Evolutionary conservation across 2,113 vertebrate species (phyloP).

Genomic region (Gasterosteus aculeatus): DNA sequence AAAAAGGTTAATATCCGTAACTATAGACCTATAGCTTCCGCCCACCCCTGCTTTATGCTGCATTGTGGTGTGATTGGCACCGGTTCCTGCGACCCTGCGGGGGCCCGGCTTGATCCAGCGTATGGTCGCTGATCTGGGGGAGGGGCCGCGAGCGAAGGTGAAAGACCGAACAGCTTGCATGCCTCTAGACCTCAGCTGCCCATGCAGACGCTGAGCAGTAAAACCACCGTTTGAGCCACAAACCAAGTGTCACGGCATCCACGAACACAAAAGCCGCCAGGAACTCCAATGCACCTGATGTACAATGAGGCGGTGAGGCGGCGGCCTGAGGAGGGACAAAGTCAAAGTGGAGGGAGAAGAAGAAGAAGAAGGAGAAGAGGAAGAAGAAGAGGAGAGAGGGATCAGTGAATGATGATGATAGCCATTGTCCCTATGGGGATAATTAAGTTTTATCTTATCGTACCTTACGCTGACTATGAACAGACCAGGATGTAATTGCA

Average conservation of each 20-base stretch:
- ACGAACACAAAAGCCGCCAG: constrained; percentile 37
- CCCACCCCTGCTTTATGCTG: constrained; percentile 17
- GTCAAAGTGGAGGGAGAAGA: constrained; percentile 28
- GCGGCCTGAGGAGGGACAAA: constrained; percentile 10
- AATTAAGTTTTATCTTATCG: constrained; percentile 65
- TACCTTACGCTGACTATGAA: constrained; percentile 64
- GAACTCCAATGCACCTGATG: constrained; percentile 29
- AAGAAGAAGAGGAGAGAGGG: constrained; percentile 33
- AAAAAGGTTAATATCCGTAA: no score
- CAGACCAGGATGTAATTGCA: constrained; percentile 66
- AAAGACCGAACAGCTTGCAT: constrained; percentile 78
- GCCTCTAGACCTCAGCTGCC: constrained; percentile 77
- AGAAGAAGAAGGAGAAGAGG: neutral
- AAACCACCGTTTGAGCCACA: constrained; percentile 67
- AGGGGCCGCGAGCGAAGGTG: constrained; percentile 64
- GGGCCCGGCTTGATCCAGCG: constrained; percentile 69
- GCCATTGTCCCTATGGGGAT: constrained; percentile 52
- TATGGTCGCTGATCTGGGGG: constrained; percentile 72
- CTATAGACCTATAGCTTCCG: neutral
- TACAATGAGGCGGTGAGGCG: neutral
- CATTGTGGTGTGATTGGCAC: constrained; percentile 71
- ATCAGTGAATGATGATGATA: constrained; percentile 54
- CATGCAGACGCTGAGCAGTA: constrained; percentile 50
- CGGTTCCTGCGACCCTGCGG: constrained; percentile 52
- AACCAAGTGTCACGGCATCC: constrained; percentile 30